Evolutionary conservation across 1,140 invertebrate genomes (phyloP).

Genomic region (Lutraria rhynchaena): DNA sequence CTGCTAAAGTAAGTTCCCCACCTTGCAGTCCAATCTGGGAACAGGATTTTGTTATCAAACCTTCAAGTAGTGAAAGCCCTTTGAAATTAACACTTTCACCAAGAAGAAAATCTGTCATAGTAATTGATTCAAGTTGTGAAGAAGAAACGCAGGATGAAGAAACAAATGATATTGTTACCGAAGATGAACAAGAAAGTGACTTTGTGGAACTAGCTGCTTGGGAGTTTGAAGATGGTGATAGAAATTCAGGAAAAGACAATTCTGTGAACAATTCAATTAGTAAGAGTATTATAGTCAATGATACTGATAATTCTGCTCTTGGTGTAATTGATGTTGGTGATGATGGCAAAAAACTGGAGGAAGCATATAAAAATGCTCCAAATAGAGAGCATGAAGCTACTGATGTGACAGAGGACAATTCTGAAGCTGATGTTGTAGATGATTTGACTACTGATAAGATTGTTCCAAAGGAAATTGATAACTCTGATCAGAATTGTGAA

Average conservation of each 20-base stretch:
- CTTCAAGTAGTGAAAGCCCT: constrained; percentile 37
- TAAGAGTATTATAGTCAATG: too few relatives aligned
- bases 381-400: not conserved
- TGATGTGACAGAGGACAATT: not conserved
- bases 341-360: not conserved
- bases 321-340: constrained; percentile 4
- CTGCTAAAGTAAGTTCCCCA: not conserved
- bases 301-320: too few relatives aligned
- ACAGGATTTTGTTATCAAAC: constrained; percentile 52
- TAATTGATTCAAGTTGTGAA: constrained; percentile 30
- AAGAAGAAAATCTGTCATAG: constrained; percentile 33
- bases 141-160: constrained; percentile 40
- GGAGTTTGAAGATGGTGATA: not conserved
- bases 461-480: too few relatives aligned
- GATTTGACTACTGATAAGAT: not conserved
- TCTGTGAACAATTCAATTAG: too few relatives aligned
- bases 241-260: not conserved
- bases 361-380: not conserved
- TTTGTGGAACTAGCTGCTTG: constrained; percentile 42
- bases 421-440: not conserved
- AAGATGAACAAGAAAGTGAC: constrained; percentile 42
- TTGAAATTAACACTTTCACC: constrained; percentile 52
- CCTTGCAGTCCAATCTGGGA: constrained; percentile 51
- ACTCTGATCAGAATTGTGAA: not conserved
- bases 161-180: constrained; percentile 50